Evolutionary conservation across 2,113 vertebrate species (phyloP), one percentile per base, ranked within the genome.

Genomic region (Vicugna pacos): DNA sequence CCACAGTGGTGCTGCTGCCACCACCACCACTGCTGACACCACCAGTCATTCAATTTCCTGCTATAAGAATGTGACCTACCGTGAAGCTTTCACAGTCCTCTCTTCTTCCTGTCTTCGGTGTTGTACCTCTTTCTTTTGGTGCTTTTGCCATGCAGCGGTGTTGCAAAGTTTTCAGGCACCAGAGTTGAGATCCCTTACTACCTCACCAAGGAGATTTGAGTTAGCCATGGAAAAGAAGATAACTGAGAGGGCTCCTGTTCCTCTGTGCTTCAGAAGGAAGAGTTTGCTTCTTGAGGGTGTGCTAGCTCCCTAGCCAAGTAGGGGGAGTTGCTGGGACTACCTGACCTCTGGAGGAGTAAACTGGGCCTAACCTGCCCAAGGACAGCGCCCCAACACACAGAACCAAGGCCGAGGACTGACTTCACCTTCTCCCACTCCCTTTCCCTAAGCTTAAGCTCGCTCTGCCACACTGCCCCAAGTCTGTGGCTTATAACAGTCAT

Each of bases 401-500:
- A 94, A 38, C 82, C 64, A 54, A 86, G 85, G 70, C 89, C 1
- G 79, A 98, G 97, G 96, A 98, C 91, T 3, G 62, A 42, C 67
- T 60, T 80, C 54, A 69, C 69, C 77, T 77, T 94, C 38, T 95
- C 50, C 50, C 58, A 56, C 50, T 54, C 87, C 69, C 81, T 50
- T 93, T 98, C 48, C 87, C 92, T 90, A 84, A 93, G 88, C 93
- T 94, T 96, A 50, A 83, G n/a, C 65, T 91, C 52, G 32, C 3
- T 4, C 81, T 97, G 90, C 93, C 91, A 88, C 73, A 75, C 81
- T 94, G 89, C 93, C 73, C 48, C 9, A 58, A 11, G 82, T 70
- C 92, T 93, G 80, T 94, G 96, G 96, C 97, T 93, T 76, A n/a
- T 58, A 93, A 96, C 64, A 81, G 93, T 73, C 87, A 83, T 89